Percentiles rank a stretch among this genome's conserved stretches.
phyloP scores from a whole-genome alignment of 2,113 vertebrate genomes.

The Epinephelus lanceolatus region DNA sequence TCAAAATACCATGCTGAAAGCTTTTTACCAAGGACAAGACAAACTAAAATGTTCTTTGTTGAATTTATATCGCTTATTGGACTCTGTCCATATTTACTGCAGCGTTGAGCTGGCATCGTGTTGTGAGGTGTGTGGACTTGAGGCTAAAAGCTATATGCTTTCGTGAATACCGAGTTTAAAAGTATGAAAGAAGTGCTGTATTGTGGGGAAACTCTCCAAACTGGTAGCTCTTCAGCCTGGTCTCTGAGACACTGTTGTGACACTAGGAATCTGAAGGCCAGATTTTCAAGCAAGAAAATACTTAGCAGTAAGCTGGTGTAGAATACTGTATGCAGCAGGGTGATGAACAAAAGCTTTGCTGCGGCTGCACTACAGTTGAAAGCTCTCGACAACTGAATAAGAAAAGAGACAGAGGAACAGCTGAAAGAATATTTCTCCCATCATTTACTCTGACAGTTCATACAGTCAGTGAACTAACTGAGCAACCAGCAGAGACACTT shows the following conservation, averaged over 20 bases:
- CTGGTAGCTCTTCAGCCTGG: too few relatives aligned
- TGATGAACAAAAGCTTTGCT: not conserved
- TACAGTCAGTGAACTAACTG: not conserved
- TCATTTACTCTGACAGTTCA: constrained; percentile 21
- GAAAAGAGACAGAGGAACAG: constrained; percentile 6
- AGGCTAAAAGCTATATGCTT: not conserved
- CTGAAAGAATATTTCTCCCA: not conserved
- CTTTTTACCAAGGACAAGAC: not conserved
- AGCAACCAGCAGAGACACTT: not conserved
- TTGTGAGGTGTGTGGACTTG: not conserved
- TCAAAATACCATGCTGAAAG: not conserved
- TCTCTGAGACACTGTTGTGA: not conserved
- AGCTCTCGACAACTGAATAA: not conserved
- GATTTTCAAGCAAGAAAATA: not conserved
- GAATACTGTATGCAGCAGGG: not conserved
- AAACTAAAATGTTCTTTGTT: not conserved
- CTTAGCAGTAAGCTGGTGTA: not conserved
- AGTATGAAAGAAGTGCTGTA: not conserved
- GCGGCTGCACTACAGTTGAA: not conserved
- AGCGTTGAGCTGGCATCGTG: not conserved
- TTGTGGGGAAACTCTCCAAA: not conserved
- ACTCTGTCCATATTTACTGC: not conserved
- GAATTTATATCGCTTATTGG: not conserved
- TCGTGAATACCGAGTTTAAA: not conserved
- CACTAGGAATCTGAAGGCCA: not conserved